Evolutionary conservation across 2,888 invertebrate species (phyloP).

Genomic region (Anaspis maculata): DNA sequence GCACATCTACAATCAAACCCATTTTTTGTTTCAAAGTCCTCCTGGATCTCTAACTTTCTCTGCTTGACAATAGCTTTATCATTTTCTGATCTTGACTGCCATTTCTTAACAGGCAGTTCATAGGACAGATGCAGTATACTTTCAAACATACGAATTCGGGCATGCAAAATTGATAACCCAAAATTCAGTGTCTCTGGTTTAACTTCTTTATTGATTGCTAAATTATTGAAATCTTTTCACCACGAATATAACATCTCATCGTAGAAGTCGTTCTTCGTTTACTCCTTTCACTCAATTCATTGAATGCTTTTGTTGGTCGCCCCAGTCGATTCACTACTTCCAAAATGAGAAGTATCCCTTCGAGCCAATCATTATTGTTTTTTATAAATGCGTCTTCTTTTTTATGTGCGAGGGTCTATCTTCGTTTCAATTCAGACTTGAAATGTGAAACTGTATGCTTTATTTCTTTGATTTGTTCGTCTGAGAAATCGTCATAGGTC

Average conservation of each 20-base stretch:
- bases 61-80: conserved; percentile 1
- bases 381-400: no score
- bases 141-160: conserved; percentile 9
- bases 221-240: conserved; percentile 11
- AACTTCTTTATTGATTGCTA: conserved; percentile 1
- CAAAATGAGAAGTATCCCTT: no score
- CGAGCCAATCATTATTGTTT: no score
- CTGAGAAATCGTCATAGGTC: no score
- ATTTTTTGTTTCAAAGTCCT: conserved; percentile 15
- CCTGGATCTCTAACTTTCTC: conserved; percentile 1
- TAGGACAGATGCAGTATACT: conserved; percentile 26
- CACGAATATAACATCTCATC: conserved; percentile 12
- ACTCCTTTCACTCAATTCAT: no score
- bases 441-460: no score
- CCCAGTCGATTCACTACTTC: no score
- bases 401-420: no score
- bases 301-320: no score
- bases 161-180: conserved; percentile 17
- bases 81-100: conserved; percentile 19
- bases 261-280: no score
- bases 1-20: conserved; percentile 26
- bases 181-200: conserved; percentile 10
- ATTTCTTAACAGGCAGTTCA: conserved; percentile 22
- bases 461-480: no score
- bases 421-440: no score